These are phyloP conservation scores for Cephus rjabovi DNA, from an alignment of 2,888 invertebrate genomes.

Conservation along the genomic window DNA sequence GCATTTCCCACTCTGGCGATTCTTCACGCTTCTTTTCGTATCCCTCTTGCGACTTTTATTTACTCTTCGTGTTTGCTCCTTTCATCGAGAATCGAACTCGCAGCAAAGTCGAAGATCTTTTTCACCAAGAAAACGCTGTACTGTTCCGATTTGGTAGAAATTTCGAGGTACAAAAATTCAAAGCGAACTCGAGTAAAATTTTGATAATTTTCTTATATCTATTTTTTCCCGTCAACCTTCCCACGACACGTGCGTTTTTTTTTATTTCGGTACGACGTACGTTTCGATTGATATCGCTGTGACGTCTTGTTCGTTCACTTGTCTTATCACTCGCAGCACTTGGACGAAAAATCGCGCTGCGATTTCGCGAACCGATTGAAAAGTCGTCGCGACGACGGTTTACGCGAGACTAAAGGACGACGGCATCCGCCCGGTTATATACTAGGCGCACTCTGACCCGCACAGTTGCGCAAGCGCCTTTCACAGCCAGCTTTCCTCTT, in stretches of 20 bases:
- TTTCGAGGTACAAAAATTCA: not conserved
- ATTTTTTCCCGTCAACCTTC: not conserved
- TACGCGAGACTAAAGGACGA: constrained; percentile 62
- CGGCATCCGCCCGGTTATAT: constrained; percentile 65
- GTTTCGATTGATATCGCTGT: not conserved
- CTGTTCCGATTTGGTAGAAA: not conserved
- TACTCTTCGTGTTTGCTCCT: not conserved
- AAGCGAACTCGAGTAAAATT: not conserved
- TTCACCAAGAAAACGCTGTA: fast-evolving
- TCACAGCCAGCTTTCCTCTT: constrained; percentile 34
- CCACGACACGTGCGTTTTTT: not conserved
- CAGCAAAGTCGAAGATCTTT: not conserved
- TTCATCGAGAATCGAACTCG: not conserved
- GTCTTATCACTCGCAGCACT: not conserved
- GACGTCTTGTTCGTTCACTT: not conserved
- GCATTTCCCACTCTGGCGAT: not conserved
- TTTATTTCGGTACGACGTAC: not conserved
- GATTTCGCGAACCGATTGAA: not conserved
- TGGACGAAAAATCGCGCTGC: not conserved
- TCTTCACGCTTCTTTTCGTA: not conserved
- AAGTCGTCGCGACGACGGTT: constrained; percentile 49
- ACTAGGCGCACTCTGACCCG: constrained; percentile 64
- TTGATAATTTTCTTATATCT: not conserved
- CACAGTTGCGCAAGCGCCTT: constrained; percentile 62
- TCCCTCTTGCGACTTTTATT: not conserved